phyloP scores from a whole-genome alignment of 2,888 invertebrate species.

The Micropterix aruncella region DNA sequence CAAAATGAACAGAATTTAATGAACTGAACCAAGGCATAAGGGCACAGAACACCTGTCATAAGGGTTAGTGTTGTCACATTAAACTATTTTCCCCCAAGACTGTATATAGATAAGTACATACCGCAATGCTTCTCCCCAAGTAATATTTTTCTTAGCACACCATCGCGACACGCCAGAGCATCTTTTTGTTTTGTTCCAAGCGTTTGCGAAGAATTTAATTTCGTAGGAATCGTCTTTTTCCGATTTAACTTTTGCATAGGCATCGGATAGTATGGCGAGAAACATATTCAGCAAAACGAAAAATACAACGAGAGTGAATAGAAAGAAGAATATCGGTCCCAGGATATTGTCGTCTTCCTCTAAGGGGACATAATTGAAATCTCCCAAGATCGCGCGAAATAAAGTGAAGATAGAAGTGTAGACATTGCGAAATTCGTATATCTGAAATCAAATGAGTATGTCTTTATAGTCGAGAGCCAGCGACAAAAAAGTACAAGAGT shows the following conservation, averaged over 20 bases:
- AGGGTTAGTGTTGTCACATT: no score
- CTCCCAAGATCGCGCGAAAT: constrained; percentile 59
- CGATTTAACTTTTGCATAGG: not conserved
- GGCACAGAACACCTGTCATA: no score
- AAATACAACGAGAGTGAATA: constrained; percentile 65
- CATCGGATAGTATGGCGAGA: not conserved
- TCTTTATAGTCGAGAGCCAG: no score
- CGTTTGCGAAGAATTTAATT: not conserved
- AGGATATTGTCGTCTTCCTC: constrained; percentile 50
- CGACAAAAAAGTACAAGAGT: no score
- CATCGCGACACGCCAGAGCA: not conserved
- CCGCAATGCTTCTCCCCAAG: not conserved
- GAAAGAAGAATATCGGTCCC: constrained; percentile 60
- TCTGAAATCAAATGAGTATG: constrained; percentile 15
- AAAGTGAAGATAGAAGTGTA: constrained; percentile 48
- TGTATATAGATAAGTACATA: not conserved
- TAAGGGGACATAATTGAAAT: constrained; percentile 56
- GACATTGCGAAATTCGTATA: constrained; percentile 45
- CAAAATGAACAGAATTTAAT: no score
- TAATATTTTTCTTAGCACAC: not conserved
- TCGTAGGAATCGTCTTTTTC: not conserved
- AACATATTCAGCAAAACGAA: constrained; percentile 44
- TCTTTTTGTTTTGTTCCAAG: not conserved
- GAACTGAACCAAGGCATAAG: no score
- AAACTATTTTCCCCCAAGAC: no score